Percentiles rank a stretch among this genome's conserved stretches.
Conservation (phyloP, 2,113 vertebrate species). For the Potamarius usumacintae region DNA sequence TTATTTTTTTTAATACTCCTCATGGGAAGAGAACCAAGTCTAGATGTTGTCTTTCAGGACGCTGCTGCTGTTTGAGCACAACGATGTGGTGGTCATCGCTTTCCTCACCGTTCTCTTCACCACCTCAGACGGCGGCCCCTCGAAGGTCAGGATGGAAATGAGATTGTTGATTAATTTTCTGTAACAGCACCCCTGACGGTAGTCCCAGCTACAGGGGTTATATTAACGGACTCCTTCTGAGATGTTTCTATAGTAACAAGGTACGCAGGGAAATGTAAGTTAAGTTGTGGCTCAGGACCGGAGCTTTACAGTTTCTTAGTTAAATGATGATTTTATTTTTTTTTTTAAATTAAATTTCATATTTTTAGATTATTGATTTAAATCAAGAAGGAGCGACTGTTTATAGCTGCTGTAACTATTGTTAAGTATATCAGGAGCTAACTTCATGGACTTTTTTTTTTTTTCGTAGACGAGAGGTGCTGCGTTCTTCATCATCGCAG, state of each 20-base stretch:
- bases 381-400: too few relatives aligned
- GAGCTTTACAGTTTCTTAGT: too few relatives aligned
- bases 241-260: neutral
- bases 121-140: slow-evolving; percentile 88
- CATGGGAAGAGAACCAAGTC: neutral
- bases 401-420: too few relatives aligned
- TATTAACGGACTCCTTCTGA: neutral
- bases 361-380: too few relatives aligned
- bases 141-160: slow-evolving; percentile 79
- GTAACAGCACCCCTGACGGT: neutral
- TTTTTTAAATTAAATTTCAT: neutral
- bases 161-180: neutral
- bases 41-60: slow-evolving; percentile 74
- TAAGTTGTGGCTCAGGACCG: too few relatives aligned
- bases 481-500: slow-evolving; percentile 93
- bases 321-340: neutral
- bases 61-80: slow-evolving; percentile 92
- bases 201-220: neutral
- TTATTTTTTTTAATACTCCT: neutral
- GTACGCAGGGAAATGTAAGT: too few relatives aligned
- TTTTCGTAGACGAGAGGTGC: slow-evolving; percentile 87
- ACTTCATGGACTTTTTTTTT: neutral
- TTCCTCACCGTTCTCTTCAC: slow-evolving; percentile 94
- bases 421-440: too few relatives aligned
- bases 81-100: slow-evolving; percentile 89